Conservation (phyloP, 2,888 invertebrate genomes). For the Bombylius major region DNA sequence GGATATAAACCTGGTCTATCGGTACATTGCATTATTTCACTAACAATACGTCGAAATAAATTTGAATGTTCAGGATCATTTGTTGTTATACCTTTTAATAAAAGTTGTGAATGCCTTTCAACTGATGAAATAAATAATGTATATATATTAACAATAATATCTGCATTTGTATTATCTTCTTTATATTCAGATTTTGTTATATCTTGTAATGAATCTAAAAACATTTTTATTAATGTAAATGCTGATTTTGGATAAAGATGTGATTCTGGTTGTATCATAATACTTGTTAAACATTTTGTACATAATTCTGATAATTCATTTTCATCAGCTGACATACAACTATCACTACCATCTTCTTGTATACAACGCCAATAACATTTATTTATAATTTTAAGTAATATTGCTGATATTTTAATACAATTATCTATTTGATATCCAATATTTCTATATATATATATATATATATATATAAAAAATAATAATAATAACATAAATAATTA, state of each 20-base stretch:
- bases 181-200: slow-evolving; percentile 42
- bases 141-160: slow-evolving; percentile 53
- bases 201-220: slow-evolving; percentile 43
- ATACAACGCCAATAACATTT: slow-evolving; percentile 37
- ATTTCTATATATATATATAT: slow-evolving; percentile 26
- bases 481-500: not conserved
- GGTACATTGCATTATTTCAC: slow-evolving; percentile 65
- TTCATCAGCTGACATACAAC: slow-evolving; percentile 42
- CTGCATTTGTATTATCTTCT: slow-evolving; percentile 39
- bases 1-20: slow-evolving; percentile 73
- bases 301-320: slow-evolving; percentile 47
- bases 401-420: slow-evolving; percentile 30
- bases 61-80: slow-evolving; percentile 37
- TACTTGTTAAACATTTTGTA: slow-evolving; percentile 45
- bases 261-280: slow-evolving; percentile 45
- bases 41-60: slow-evolving; percentile 48
- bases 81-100: slow-evolving; percentile 32
- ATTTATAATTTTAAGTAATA: slow-evolving; percentile 34
- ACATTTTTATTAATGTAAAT: slow-evolving; percentile 44
- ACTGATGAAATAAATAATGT: slow-evolving; percentile 56
- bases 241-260: slow-evolving; percentile 46
- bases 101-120: slow-evolving; percentile 51
- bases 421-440: slow-evolving; percentile 32
- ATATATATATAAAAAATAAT: not conserved
- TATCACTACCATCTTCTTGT: slow-evolving; percentile 37